phyloP scores from a whole-genome alignment of 2,888 invertebrate species.

The Xanthorhoe spadicearia region DNA sequence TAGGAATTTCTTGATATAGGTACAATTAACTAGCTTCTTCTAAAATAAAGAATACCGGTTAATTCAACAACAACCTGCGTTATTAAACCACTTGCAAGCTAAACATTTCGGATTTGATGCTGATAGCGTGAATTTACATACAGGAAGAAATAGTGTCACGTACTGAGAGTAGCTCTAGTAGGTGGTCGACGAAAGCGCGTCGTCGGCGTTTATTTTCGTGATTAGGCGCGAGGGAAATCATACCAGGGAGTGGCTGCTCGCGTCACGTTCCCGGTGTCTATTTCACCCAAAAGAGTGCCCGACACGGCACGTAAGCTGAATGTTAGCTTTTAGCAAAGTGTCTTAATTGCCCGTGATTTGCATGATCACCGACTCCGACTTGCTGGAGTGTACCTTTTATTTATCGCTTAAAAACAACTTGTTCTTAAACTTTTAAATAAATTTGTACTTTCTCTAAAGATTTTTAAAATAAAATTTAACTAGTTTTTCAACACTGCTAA shows the following conservation, averaged over 20 bases:
- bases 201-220: constrained; percentile 28
- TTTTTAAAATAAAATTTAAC: neutral
- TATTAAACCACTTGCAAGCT: no score
- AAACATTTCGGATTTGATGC: neutral
- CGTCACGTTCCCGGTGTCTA: constrained; percentile 50
- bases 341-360: constrained; percentile 42
- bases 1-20: neutral
- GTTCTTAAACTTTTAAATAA: neutral
- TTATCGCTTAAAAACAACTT: neutral
- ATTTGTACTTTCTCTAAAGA: neutral
- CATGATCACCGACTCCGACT: constrained; percentile 1
- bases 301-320: constrained; percentile 41
- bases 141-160: neutral
- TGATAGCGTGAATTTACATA: neutral
- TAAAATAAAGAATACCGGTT: neutral
- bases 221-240: constrained; percentile 49
- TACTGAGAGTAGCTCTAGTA: neutral
- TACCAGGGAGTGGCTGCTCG: constrained; percentile 41
- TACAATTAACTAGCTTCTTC: neutral
- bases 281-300: constrained; percentile 45
- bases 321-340: constrained; percentile 44
- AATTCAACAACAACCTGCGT: neutral
- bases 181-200: neutral
- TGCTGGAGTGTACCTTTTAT: constrained; percentile 15
- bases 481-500: neutral